These are phyloP conservation scores for Drosophila kuntzei DNA, from an alignment of 2,888 invertebrate species.

Conservation along the genomic window DNA sequence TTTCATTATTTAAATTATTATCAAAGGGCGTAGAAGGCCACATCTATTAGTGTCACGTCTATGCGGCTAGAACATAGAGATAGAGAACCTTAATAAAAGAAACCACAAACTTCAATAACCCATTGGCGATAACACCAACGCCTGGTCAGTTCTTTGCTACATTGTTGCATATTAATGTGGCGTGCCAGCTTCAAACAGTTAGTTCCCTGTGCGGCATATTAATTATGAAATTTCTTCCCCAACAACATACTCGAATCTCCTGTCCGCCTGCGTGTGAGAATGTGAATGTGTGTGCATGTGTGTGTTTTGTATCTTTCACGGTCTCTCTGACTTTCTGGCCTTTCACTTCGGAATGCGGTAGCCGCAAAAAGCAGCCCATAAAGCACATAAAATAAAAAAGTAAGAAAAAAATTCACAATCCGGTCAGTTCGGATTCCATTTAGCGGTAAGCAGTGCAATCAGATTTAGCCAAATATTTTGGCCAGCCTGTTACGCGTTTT, in stretches of 20 bases:
- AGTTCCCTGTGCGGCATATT: slow-evolving; percentile 76
- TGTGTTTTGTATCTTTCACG: slow-evolving; percentile 39
- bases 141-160: slow-evolving; percentile 39
- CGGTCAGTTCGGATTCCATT: slow-evolving; percentile 59
- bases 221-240: slow-evolving; percentile 74
- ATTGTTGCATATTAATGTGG: slow-evolving; percentile 71
- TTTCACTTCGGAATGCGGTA: slow-evolving; percentile 77
- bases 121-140: slow-evolving; percentile 46
- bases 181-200: slow-evolving; percentile 67
- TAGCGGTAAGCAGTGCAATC: slow-evolving; percentile 59
- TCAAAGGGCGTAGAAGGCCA: slow-evolving; percentile 73
- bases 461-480: slow-evolving; percentile 62
- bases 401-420: slow-evolving; percentile 21
- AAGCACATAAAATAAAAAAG: slow-evolving; percentile 51
- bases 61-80: slow-evolving; percentile 62
- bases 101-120: slow-evolving; percentile 14
- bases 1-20: slow-evolving; percentile 71
- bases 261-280: slow-evolving; percentile 4
- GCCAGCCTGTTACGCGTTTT: slow-evolving; percentile 17
- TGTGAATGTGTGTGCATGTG: slow-evolving; percentile 2
- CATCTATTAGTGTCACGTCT: slow-evolving; percentile 73
- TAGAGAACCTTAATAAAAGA: neutral
- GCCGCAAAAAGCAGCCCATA: slow-evolving; percentile 63
- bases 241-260: slow-evolving; percentile 25
- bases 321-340: slow-evolving; percentile 56